phyloP scores from a whole-genome alignment of 1,140 invertebrate species.

The Euura saliciscinereae region DNA sequence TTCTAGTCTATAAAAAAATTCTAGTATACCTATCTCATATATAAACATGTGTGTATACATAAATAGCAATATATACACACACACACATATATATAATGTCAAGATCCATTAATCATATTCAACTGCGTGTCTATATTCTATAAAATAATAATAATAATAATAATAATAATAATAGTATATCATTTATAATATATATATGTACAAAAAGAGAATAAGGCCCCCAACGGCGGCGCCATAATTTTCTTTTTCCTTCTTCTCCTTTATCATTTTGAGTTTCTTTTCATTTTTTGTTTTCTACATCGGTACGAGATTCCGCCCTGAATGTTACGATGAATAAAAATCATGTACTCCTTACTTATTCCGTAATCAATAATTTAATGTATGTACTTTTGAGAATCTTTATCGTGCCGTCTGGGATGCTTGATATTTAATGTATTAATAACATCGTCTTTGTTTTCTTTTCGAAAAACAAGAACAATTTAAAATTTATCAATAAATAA shows the following conservation, averaged over 20 bases:
- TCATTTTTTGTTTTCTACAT: not conserved
- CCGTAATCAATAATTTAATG: not conserved
- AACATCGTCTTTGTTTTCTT: not conserved
- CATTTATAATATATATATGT: not conserved
- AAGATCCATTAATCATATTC: not conserved
- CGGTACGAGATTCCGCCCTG: not conserved
- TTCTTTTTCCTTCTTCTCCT: not conserved
- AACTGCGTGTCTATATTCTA: not conserved
- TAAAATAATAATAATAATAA: no score
- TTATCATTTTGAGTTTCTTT: not conserved
- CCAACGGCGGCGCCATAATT: conserved; percentile 1
- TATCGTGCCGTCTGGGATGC: not conserved
- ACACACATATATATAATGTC: not conserved
- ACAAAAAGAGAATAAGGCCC: conserved; percentile 7
- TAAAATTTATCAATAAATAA: no score
- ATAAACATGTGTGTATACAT: not conserved
- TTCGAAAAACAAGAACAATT: not conserved
- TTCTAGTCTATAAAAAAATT: conserved; percentile 8
- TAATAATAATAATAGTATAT: no score
- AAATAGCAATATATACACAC: not conserved
- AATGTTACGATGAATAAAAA: not conserved
- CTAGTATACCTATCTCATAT: not conserved
- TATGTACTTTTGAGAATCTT: not conserved
- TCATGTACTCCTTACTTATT: not conserved
- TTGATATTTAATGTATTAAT: no score